Percentiles rank a stretch among this genome's conserved stretches.
These are phyloP conservation scores for Temnothorax curvispinosus DNA, from an alignment of 1,140 invertebrate species.

Conservation along the genomic window DNA sequence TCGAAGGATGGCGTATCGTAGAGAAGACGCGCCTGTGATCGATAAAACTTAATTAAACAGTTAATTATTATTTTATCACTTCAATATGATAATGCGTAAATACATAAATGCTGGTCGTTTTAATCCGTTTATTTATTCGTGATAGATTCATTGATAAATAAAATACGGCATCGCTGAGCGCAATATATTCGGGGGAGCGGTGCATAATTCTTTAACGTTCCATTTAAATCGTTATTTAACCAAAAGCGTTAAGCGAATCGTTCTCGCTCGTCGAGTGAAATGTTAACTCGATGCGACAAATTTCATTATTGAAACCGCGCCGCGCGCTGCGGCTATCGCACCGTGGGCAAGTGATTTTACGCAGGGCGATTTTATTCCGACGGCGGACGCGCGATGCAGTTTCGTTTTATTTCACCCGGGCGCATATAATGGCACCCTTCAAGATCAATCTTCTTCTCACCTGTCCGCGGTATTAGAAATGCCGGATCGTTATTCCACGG, in stretches of 20 bases:
- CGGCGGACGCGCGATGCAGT: background rate
- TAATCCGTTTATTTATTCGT: slow-evolving; percentile 41
- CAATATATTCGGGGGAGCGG: background rate
- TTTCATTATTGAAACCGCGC: slow-evolving; percentile 45
- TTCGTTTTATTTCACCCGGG: slow-evolving; percentile 12
- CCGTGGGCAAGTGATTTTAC: slow-evolving; percentile 14
- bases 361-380: slow-evolving; percentile 9
- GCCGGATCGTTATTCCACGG: slow-evolving; percentile 36
- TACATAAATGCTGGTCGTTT: slow-evolving; percentile 1
- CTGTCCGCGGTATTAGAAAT: slow-evolving; percentile 48
- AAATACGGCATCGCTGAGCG: background rate
- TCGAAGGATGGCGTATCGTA: background rate
- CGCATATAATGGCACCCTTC: slow-evolving; percentile 25
- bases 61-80: slow-evolving; percentile 21
- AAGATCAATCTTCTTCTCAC: slow-evolving; percentile 56
- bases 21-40: background rate
- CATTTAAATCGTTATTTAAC: slow-evolving; percentile 45
- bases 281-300: slow-evolving; percentile 56
- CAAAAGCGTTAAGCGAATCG: slow-evolving; percentile 31
- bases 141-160: slow-evolving; percentile 24
- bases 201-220: slow-evolving; percentile 48
- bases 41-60: slow-evolving; percentile 22
- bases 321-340: background rate
- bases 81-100: background rate
- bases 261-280: slow-evolving; percentile 21